Evolutionary conservation across 2,888 invertebrate species (phyloP).

Genomic region (Lingula anatina): DNA sequence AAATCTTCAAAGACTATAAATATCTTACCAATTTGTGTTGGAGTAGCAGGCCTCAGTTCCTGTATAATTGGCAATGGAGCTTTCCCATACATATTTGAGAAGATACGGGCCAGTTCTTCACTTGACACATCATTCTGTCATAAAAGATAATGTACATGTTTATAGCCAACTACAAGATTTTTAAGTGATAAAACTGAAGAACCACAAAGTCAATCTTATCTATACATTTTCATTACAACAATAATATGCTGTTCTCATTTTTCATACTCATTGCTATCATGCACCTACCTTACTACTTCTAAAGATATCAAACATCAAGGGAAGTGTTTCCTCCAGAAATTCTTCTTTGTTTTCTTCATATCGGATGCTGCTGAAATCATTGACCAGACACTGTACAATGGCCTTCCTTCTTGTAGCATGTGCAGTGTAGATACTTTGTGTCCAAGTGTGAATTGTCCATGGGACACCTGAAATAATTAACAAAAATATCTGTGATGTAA

Average conservation of each 20-base stretch:
- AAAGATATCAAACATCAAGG: not conserved
- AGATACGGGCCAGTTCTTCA: not conserved
- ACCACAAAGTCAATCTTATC: too few relatives aligned
- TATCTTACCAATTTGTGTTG: not conserved
- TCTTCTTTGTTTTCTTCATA: not conserved
- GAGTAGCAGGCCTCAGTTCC: not conserved
- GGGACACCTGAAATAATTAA: conserved; percentile 66
- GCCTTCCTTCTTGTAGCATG: conserved; percentile 51
- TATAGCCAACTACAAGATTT: too few relatives aligned
- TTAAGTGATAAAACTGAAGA: too few relatives aligned
- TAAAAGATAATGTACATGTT: too few relatives aligned
- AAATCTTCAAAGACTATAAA: not conserved
- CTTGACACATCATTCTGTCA: not conserved
- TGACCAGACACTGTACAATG: not conserved
- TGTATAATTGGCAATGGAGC: not conserved
- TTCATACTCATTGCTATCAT: too few relatives aligned
- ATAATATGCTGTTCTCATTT: too few relatives aligned
- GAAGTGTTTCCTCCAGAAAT: not conserved
- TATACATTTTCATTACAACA: too few relatives aligned
- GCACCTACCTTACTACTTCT: not conserved
- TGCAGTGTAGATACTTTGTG: conserved; percentile 79
- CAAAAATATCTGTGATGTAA: too few relatives aligned
- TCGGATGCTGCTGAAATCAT: not conserved
- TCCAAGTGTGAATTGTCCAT: conserved; percentile 92
- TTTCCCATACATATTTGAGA: not conserved